phyloP scores from a whole-genome alignment of 2,113 vertebrate species.

The Patagioenas fasciata region DNA sequence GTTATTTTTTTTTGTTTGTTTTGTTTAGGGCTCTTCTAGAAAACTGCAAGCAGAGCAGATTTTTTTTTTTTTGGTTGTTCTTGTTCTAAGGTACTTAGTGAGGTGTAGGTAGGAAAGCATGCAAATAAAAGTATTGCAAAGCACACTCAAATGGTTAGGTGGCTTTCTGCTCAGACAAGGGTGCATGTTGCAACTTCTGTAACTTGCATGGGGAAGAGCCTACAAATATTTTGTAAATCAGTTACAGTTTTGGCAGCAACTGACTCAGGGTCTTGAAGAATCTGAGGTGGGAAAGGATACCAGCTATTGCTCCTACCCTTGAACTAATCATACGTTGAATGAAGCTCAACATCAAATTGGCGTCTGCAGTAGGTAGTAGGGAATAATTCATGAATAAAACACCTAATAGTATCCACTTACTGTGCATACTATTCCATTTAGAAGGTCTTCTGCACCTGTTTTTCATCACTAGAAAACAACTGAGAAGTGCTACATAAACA shows the following conservation, averaged over 20 bases:
- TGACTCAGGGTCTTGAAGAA: background rate
- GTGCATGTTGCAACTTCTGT: background rate
- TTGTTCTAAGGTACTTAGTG: background rate
- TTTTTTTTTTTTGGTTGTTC: background rate
- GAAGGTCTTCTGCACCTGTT: background rate
- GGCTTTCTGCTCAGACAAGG: background rate
- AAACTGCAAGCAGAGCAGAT: background rate
- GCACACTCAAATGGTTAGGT: background rate
- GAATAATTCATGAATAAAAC: background rate
- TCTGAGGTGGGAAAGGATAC: background rate
- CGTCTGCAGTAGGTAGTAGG: background rate
- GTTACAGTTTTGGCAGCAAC: background rate
- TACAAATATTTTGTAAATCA: background rate
- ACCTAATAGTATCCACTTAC: background rate
- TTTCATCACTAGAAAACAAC: background rate
- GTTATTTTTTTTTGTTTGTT: background rate
- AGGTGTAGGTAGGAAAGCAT: conserved; percentile 30
- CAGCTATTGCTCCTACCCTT: background rate
- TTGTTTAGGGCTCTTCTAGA: background rate
- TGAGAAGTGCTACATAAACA: background rate
- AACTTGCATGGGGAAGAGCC: background rate
- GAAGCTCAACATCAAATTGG: background rate
- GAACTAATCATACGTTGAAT: background rate
- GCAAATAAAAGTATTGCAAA: conserved; percentile 62
- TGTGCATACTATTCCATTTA: background rate